Evolutionary conservation across 2,113 vertebrate species (phyloP), one percentile per base, ranked within the genome.

Genomic region (Mohoua ochrocephala): DNA sequence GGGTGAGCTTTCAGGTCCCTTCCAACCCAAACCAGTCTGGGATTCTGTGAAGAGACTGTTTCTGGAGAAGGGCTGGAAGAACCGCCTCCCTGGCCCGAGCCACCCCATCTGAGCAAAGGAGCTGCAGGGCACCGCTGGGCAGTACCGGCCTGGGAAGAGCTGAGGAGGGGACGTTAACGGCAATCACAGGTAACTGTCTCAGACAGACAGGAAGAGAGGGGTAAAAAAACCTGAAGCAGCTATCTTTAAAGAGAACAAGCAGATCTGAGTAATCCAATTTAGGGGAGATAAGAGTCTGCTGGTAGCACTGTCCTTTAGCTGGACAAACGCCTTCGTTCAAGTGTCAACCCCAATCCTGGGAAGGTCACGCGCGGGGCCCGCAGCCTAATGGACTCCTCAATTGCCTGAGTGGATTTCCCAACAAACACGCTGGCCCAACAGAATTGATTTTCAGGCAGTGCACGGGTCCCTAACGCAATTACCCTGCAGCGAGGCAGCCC

Each of bases 261-360:
- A 98, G 97, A 98, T 98, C 95, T 97, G 97, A 98, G 98, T 98
- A 98, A 98, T 98, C 98, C 98, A 98, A 98, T 98, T 98, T 98
- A 98, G 97, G 97, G 95, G 95, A 98, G 98, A 98, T 98, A 98
- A 98, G 98, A 98, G 98, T 96, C 95, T 97, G 97, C 97, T 97
- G 98, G 97, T 97, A 98, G 97, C 92, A 98, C 97, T 98, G 97
- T 98, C 98, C 98, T 98, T 98, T 98, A 98, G 96, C 98, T 98
- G 98, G 98, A 98, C 98, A 98, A 98, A 98, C 95, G 97, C 98
- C 97, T 98, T 95, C 97, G 97, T 98, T 98, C 98, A 98, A 98
- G 98, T 98, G 98, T 98, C 98, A 98, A 98, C 98, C 98, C 98
- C 98, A 98, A 98, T 98, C 97, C 97, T 56, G 94, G 96, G 95